These are phyloP conservation scores for Agrypnus murinus DNA, from an alignment of 2,888 invertebrate genomes.

Conservation along the genomic window DNA sequence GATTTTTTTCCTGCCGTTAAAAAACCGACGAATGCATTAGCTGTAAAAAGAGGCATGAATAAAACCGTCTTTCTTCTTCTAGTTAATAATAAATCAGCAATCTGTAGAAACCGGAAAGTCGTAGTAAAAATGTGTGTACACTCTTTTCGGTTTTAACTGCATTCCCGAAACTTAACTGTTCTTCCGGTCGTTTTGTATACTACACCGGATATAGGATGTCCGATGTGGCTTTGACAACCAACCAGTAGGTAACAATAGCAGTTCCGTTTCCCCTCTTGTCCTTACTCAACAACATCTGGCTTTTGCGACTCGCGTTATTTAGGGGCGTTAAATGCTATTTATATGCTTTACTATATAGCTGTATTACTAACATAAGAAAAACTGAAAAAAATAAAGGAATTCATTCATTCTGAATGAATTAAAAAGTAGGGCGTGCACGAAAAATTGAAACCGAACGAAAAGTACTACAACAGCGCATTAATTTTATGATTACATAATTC, in stretches of 20 bases:
- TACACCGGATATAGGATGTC: constrained; percentile 68
- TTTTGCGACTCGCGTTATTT: constrained; percentile 32
- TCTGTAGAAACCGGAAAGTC: constrained; percentile 44
- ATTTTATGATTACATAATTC: constrained; percentile 43
- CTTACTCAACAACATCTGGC: constrained; percentile 47
- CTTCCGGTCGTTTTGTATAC: constrained; percentile 62
- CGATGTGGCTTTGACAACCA: constrained; percentile 65
- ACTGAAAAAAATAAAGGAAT: too few species aligned
- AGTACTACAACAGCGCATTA: constrained; percentile 22
- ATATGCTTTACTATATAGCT: neutral
- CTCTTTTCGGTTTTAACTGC: constrained; percentile 59
- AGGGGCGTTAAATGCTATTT: neutral
- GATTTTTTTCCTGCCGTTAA: neutral
- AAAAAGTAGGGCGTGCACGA: neutral
- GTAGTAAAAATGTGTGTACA: too few species aligned
- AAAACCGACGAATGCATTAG: neutral
- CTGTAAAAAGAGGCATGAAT: neutral
- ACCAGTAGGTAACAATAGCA: constrained; percentile 53
- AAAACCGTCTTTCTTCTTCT: neutral
- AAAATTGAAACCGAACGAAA: neutral
- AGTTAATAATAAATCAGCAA: neutral
- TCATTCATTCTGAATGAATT: too few species aligned
- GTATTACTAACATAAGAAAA: too few species aligned
- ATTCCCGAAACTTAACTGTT: constrained; percentile 60
- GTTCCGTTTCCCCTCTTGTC: constrained; percentile 52